Evolutionary conservation across 2,113 vertebrate species (phyloP).

Genomic region (Pyrgilauda ruficollis): DNA sequence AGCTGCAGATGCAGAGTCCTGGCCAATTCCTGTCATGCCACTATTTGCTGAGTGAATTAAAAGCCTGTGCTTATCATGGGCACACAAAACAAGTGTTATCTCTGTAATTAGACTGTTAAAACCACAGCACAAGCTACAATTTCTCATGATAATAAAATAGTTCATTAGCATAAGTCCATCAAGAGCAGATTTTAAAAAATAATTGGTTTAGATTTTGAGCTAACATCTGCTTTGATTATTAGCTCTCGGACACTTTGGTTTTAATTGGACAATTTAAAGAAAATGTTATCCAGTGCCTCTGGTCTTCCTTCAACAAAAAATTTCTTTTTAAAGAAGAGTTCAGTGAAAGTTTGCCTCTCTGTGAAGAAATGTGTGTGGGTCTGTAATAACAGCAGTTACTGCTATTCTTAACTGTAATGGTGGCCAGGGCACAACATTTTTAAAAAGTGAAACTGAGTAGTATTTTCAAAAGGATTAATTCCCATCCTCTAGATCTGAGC

Average conservation of each 20-base stretch:
- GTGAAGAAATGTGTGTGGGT: not conserved
- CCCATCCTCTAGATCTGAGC: not conserved
- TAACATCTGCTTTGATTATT: constrained; percentile 42
- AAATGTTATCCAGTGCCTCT: not conserved
- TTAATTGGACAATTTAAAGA: constrained; percentile 44
- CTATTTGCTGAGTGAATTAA: not conserved
- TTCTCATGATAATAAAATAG: constrained; percentile 3
- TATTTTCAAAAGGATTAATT: not conserved
- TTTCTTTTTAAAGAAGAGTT: not conserved
- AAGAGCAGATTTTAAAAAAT: constrained; percentile 38
- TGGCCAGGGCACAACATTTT: not conserved
- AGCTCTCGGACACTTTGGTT: constrained; percentile 10
- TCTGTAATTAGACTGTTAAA: constrained; percentile 35
- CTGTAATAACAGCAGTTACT: not conserved
- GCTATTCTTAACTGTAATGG: not conserved
- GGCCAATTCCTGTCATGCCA: not conserved
- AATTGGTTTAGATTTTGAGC: constrained; percentile 51
- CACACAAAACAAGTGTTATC: constrained; percentile 27
- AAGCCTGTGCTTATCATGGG: not conserved
- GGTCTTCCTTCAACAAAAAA: not conserved
- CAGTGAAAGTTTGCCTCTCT: not conserved
- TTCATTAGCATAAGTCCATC: constrained; percentile 46
- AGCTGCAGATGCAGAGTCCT: not conserved
- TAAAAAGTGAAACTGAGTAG: not conserved
- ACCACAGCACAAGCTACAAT: not conserved